Base-by-base conservation (phyloP, 2,888 invertebrate genomes). In the Apodemia mormo region DNA sequence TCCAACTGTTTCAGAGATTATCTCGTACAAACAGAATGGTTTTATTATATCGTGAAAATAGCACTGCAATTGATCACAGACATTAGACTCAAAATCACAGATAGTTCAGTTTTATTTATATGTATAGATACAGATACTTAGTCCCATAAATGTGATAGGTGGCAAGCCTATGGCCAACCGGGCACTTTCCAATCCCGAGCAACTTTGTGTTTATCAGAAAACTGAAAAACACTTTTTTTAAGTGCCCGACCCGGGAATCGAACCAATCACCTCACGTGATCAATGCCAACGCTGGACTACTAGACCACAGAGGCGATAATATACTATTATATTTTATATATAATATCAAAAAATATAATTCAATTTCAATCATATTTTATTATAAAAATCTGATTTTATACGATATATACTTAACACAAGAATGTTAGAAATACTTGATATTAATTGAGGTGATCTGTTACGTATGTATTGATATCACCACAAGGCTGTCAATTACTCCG, bases 401-500 rank as follows among this genome's bases (percentile, higher is more conserved):
- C 37, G 0, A 37, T 2, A 37, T 5, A 37, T 37, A 37, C 52
- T 2, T 52, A 52, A 6, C 14, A n/a, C 52, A 52, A 52, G n/a
- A 52, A n/a, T 52, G n/a, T n/a, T n/a, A 52, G 45, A 52, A 52
- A 52, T n/a, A n/a, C n/a, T n/a, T 52, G 6, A 52, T n/a, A 7
- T n/a, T 52, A 52, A 2, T 52, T n/a, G 52, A 52, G 14, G 6
- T 52, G n/a, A 52, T 52, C 8, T 54, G 22, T 22, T 54, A 14
- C 56, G 56, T 56, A 29, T 54, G n/a, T 58, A 61, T 61, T 33
- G 33, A 33, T 30, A 61, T 61, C 30, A 61, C 30, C 30, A 33
- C 58, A 61, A 37, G 14, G 14, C 61, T 61, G 14, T 61, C 37
- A 30, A 61, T 61, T 61, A 67, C 52, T 52, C 68, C 8, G 12